Percentiles rank a stretch among this genome's conserved stretches.
Evolutionary conservation across 2,888 invertebrate species (phyloP).

Genomic region (Priapulus caudatus): DNA sequence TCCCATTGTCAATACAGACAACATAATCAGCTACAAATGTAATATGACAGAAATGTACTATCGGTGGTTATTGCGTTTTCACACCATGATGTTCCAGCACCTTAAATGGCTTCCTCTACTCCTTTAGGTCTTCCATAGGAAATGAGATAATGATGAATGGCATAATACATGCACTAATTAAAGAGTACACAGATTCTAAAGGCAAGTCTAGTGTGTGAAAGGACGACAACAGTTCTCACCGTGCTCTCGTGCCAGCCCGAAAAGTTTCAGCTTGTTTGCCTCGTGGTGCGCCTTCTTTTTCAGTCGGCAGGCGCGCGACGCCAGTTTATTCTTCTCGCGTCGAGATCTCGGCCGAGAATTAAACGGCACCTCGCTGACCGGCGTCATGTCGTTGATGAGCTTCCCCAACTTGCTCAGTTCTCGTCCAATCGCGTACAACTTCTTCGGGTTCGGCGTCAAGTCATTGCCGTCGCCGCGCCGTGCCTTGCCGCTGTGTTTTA

Average conservation of each 20-base stretch:
- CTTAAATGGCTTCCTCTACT: too few relatives aligned
- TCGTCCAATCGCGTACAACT: conserved; percentile 75
- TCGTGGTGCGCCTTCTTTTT: conserved; percentile 99
- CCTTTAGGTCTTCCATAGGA: too few relatives aligned
- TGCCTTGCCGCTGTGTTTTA: conserved; percentile 79
- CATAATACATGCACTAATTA: too few relatives aligned
- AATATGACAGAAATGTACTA: too few relatives aligned
- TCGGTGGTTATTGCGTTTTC: too few relatives aligned
- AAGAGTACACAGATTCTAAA: too few relatives aligned
- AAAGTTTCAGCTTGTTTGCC: conserved; percentile 90
- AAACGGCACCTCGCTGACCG: conserved; percentile 81
- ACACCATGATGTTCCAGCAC: too few relatives aligned
- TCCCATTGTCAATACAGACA: too few relatives aligned
- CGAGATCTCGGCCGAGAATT: conserved; percentile 79
- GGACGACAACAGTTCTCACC: too few relatives aligned
- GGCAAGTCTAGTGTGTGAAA: too few relatives aligned
- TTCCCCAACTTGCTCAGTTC: conserved; percentile 80
- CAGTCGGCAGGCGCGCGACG: conserved; percentile 86
- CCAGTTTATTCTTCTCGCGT: conserved; percentile 94
- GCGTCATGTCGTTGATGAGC: conserved; percentile 89
- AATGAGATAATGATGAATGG: too few relatives aligned
- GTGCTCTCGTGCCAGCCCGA: conserved; percentile 84
- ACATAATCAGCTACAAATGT: too few relatives aligned
- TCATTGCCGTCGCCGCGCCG: conserved; percentile 96
- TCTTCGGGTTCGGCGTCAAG: conserved; percentile 84